phyloP scores from a whole-genome alignment of 64 coral and sea anemone species.

The Cladopsammia gracilis region DNA sequence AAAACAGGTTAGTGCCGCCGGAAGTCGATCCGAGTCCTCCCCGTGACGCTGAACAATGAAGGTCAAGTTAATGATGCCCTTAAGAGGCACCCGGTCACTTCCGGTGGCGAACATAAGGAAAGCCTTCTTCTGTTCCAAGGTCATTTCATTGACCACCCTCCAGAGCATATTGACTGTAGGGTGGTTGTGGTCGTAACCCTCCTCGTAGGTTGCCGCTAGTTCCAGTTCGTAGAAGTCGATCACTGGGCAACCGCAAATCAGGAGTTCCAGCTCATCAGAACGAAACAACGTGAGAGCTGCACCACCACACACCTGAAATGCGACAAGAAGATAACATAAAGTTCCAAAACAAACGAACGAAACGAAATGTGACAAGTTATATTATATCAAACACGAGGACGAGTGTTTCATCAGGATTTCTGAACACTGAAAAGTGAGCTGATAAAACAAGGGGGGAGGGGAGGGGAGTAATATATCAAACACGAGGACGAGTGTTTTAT shows the following conservation, averaged over 20 bases:
- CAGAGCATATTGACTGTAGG: constrained; percentile 83
- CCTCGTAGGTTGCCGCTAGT: constrained; percentile 81
- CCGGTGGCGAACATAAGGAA: constrained; percentile 95
- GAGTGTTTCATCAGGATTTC: no score
- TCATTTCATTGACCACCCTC: constrained; percentile 87
- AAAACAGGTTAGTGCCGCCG: constrained; percentile 91
- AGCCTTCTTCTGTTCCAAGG: constrained; percentile 84
- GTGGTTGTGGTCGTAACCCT: constrained; percentile 79
- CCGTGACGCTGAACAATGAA: constrained; percentile 92
- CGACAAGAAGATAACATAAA: neutral
- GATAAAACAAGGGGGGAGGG: no score
- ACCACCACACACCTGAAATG: constrained; percentile 88
- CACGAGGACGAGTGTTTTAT: no score
- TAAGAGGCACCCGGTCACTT: constrained; percentile 94
- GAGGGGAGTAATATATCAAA: no score
- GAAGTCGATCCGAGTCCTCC: constrained; percentile 82
- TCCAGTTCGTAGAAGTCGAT: constrained; percentile 85
- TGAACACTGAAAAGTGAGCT: no score
- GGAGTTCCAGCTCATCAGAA: constrained; percentile 82
- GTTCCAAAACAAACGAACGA: neutral
- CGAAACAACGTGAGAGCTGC: constrained; percentile 86
- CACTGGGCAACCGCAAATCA: constrained; percentile 92
- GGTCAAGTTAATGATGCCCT: constrained; percentile 84
- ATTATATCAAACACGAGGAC: no score
- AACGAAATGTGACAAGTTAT: no score